Conservation (phyloP, 2,888 invertebrate species). For the Machimus rusticus region DNA sequence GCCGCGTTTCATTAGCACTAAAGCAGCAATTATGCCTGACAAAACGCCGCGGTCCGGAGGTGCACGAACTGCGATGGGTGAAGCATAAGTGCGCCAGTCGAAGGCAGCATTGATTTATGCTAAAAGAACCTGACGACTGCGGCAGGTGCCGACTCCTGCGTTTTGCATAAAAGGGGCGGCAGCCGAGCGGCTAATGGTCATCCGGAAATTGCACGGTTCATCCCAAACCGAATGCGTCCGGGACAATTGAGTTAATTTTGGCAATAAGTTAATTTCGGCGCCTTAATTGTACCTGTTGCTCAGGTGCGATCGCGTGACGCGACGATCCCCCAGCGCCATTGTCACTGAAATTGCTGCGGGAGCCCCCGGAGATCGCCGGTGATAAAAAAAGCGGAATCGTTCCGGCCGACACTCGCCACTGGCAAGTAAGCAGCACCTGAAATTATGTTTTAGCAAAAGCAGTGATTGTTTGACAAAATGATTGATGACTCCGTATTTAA, state of each 20-base stretch:
- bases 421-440: neutral
- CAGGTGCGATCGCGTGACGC: conserved; percentile 6
- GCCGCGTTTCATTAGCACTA: neutral
- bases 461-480: conserved; percentile 41
- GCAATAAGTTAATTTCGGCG: conserved; percentile 4
- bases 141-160: neutral
- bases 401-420: neutral
- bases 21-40: neutral
- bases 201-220: neutral
- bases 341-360: neutral
- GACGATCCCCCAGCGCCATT: neutral
- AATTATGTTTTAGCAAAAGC: conserved; percentile 35
- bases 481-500: conserved; percentile 37
- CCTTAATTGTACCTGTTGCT: conserved; percentile 1
- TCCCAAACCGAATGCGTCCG: neutral
- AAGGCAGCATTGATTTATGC: neutral
- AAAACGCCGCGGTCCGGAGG: neutral
- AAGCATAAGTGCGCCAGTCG: neutral
- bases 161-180: neutral
- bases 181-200: neutral
- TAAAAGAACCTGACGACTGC: neutral
- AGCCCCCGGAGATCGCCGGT: neutral
- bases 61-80: neutral
- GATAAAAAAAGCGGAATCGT: neutral
- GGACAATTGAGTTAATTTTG: neutral